Evolutionary conservation across 2,797 vertebrate genomes (phyloP), one percentile per base, ranked within the genome.

Genomic region (Cryptoblepharus egeriae): DNA sequence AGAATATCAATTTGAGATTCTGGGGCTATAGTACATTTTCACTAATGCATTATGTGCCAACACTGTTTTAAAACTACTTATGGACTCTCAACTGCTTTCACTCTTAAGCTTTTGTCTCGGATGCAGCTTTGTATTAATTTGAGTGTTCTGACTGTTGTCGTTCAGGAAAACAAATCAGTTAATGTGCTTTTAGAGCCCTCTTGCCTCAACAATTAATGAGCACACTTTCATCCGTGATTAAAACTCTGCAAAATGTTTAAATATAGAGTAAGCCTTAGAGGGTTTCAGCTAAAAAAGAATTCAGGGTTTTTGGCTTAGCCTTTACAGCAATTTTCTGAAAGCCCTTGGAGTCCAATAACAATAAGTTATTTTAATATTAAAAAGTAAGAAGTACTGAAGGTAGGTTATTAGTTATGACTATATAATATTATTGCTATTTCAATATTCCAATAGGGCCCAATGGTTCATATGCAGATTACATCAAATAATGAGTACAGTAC

Each of bases 311-410:
- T 82, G 22, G 79, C 35, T 88, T 55, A 9, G 58, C 45, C 68
- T 69, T 79, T 86, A 89, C 13, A 16, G 16, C 24, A 60, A 16
- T 68, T 86, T 30, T 78, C 60, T 86, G 79, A 86, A 85, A 90
- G 84, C 61, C 20, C 57, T 77, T 20, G 5, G 55, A 49, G 80
- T 52, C 57, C 67, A 83, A 32, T 15, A 24, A 11, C 73, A 87
- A 75, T 77, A 87, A 74, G 80, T 89, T 85, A 81, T 52, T 52
- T 83, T 77, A 86, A 75, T 84, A 81, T 79, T 90, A 37, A 78
- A 81, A 45, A 10, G 49, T 65, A 20, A 24, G 65, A 58, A 84
- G 77, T 84, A 57, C 37, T 76, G 63, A 72, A 75, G 45, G 12
- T 58, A 83, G 73, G 74, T 77, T 52, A 1, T 4, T 85, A 85